A percentile compares a stretch with the other conserved stretches of the same genome.
These are phyloP conservation scores for Erebia aethiops DNA, from an alignment of 2,888 invertebrate species.

Conservation along the genomic window DNA sequence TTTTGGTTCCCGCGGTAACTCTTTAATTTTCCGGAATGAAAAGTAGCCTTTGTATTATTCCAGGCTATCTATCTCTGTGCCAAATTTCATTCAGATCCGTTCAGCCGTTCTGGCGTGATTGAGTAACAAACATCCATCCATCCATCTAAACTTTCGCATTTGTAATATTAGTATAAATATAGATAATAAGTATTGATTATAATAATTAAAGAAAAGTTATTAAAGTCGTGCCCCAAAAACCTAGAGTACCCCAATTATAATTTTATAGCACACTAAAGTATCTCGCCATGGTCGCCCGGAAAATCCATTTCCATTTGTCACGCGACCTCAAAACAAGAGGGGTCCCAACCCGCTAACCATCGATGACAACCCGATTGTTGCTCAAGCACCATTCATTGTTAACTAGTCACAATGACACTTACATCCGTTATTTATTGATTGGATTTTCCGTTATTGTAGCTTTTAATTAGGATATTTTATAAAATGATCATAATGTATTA, in stretches of 20 bases:
- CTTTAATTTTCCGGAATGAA: no score
- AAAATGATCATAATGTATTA: no score
- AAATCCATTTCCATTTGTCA: slow-evolving; percentile 67
- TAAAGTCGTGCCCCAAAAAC: slow-evolving; percentile 5
- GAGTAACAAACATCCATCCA: no score
- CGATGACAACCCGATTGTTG: slow-evolving; percentile 41
- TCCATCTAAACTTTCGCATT: no score
- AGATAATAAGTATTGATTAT: no score
- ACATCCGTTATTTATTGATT: slow-evolving; percentile 24
- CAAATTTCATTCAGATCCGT: no score
- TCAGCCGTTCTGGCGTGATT: no score
- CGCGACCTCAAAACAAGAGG: slow-evolving; percentile 61
- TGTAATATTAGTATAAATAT: no score
- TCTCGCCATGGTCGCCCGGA: slow-evolving; percentile 43
- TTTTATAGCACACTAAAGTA: slow-evolving; percentile 20
- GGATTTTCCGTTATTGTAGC: slow-evolving; percentile 3
- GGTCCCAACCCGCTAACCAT: slow-evolving; percentile 43
- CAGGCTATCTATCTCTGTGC: no score
- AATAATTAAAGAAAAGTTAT: no score
- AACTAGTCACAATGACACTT: slow-evolving; percentile 31
- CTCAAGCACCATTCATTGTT: slow-evolving; percentile 35
- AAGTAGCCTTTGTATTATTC: no score
- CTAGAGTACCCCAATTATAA: slow-evolving; percentile 31
- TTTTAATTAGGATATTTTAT: neutral
- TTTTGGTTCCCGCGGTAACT: no score